Evolutionary conservation across 2,888 invertebrate species (phyloP).

Genomic region (Lepidochrysops patricia): DNA sequence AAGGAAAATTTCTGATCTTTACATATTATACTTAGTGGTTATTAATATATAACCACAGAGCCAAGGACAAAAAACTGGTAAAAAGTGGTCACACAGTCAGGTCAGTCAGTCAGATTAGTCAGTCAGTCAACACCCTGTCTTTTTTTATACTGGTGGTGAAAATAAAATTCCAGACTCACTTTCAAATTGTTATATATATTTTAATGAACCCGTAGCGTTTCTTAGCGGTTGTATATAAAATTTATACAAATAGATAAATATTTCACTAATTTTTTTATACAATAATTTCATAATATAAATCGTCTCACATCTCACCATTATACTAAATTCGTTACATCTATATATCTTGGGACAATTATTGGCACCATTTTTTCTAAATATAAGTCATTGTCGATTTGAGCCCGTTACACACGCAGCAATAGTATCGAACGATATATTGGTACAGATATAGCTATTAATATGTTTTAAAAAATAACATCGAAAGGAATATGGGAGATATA

Average conservation of each 20-base stretch:
- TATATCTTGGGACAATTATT: conserved; percentile 45
- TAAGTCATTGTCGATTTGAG: conserved; percentile 21
- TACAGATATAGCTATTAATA: too few species aligned
- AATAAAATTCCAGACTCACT: conserved; percentile 40
- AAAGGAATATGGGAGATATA: too few species aligned
- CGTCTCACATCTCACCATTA: conserved; percentile 38
- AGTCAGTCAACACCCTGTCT: too few species aligned
- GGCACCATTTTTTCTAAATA: conserved; percentile 49
- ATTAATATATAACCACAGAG: too few species aligned
- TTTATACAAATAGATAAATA: conserved; percentile 59
- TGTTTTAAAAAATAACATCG: too few species aligned
- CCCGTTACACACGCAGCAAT: too few species aligned
- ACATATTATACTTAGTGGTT: too few species aligned
- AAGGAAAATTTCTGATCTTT: too few species aligned
- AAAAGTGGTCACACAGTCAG: too few species aligned
- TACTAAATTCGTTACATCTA: conserved; percentile 41
- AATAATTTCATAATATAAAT: conserved; percentile 45
- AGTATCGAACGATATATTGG: too few species aligned
- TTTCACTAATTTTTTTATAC: conserved; percentile 40
- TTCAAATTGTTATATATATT: conserved; percentile 70
- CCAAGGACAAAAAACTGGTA: too few species aligned
- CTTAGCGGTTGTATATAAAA: conserved; percentile 67
- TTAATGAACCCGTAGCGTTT: conserved; percentile 74
- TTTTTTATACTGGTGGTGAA: not conserved
- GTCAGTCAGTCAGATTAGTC: too few species aligned